These are phyloP conservation scores for Tragelaphus oryx DNA, from an alignment of 2,797 vertebrate species.

Conservation along the genomic window DNA sequence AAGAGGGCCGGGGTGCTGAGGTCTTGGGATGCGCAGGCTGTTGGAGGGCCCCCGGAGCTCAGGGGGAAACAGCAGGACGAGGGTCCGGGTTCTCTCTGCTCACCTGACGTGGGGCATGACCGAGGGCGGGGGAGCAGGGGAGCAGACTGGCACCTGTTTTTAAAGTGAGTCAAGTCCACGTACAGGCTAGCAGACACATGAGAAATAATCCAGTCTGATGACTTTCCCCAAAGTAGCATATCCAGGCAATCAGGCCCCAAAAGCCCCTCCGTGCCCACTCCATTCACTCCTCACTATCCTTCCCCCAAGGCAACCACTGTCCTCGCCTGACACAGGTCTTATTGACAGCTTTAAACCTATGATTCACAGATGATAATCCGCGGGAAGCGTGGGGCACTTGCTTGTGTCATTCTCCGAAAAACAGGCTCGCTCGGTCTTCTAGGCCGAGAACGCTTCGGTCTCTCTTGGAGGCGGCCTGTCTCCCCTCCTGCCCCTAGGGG, in stretches of 20 bases:
- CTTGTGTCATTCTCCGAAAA: neutral
- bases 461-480: fast-evolving
- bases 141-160: neutral
- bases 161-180: neutral
- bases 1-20: neutral
- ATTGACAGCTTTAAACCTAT: neutral
- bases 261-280: neutral
- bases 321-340: neutral
- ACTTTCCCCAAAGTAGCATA: too few relatives aligned
- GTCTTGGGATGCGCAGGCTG: too few relatives aligned
- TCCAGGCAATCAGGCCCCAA: fast-evolving
- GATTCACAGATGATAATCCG: neutral
- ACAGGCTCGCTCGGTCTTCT: neutral
- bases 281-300: fast-evolving
- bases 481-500: neutral
- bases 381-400: neutral
- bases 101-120: neutral
- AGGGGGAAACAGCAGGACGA: fast-evolving
- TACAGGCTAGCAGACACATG: fast-evolving
- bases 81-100: neutral
- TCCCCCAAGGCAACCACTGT: too few relatives aligned
- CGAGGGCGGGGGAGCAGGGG: neutral
- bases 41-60: fast-evolving
- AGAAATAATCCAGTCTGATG: fast-evolving
- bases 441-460: fast-evolving